Evolutionary conservation across 2,888 invertebrate species (phyloP).

Genomic region (Ichneumoninae sp.): DNA sequence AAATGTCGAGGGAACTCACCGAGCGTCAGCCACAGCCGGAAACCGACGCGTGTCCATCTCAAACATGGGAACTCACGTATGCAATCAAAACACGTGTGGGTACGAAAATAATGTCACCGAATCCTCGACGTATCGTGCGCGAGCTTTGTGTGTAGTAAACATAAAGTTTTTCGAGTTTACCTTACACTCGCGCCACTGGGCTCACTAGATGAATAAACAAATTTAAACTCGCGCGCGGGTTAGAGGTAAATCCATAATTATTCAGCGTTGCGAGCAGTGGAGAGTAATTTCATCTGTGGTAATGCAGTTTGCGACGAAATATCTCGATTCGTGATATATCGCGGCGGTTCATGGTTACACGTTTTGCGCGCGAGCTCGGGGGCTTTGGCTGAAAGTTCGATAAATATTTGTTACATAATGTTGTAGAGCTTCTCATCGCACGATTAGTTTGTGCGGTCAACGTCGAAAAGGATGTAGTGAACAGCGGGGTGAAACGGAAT

Average conservation of each 20-base stretch:
- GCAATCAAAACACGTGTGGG: conserved; percentile 11
- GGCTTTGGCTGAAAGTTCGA: background rate
- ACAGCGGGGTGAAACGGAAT: no score
- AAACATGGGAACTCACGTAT: background rate
- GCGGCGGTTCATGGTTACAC: conserved; percentile 13
- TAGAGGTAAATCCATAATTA: conserved; percentile 46
- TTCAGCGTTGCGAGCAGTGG: background rate
- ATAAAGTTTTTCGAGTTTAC: conserved; percentile 50
- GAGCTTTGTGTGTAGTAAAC: conserved; percentile 52
- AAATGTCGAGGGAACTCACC: conserved; percentile 51
- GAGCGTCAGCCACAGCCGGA: conserved; percentile 50
- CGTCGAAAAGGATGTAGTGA: background rate
- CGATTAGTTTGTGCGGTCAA: background rate
- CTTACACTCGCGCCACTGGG: background rate
- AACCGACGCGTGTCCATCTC: conserved; percentile 41
- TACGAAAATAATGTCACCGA: conserved; percentile 25
- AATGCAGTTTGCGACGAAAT: conserved; percentile 5
- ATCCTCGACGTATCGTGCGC: conserved; percentile 32
- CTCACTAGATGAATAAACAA: conserved; percentile 34
- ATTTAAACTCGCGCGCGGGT: conserved; percentile 17
- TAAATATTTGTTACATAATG: conserved; percentile 32
- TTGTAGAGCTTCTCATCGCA: background rate
- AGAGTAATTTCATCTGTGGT: conserved; percentile 35
- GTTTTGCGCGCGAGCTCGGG: background rate
- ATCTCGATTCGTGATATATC: background rate